Evolutionary conservation across 2,113 vertebrate species (phyloP), one percentile per base, ranked within the genome.

Genomic region (Neofelis nebulosa): DNA sequence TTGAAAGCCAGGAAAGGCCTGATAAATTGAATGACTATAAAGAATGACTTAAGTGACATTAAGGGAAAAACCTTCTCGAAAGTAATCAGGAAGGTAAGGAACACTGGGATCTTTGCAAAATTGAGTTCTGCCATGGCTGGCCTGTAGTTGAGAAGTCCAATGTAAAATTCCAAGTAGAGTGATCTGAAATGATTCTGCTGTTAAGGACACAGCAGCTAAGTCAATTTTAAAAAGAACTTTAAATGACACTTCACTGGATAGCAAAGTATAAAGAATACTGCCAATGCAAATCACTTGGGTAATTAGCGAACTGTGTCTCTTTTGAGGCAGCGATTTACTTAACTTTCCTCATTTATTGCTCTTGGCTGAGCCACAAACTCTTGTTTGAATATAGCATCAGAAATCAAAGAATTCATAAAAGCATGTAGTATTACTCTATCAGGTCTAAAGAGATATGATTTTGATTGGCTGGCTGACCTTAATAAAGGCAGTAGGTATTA

Each of bases 281-380:
- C 10, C 57, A 83, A 14, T 36, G n/a, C 2, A 57, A 8, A 36
- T 74, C 69, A n/a, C 16, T 74, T 94, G 12, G 4, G 5, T 55
- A 83, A 92, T 94, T 86, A 94, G 38, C 19, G 92, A 92, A 83
- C 33, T 80, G 19, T 74, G 7, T n/a, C 65, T 84, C 45, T 76
- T 96, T n/a, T 23, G 18, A 74, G 25, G 18, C 27, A 89, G 7
- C 19, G 23, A 74, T 79, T 89, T 90, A 25, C 86, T 92, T 38
- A 86, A 45, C 12, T 50, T 82, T 66, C 25, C 19, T 85, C 18
- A 61, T 95, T 82, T 89, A 63, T 33, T 91, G 2, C 27, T 6
- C 41, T 94, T 96, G 52, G 9, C 19, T 78, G 41, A 89, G 41
- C 23, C 48, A 65, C 21, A 63, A 15, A 21, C 6, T 95, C 33